A percentile compares a stretch with the other conserved stretches of the same genome.
Conservation (phyloP, 2,797 vertebrate species). For the Anomalospiza imberbis region DNA sequence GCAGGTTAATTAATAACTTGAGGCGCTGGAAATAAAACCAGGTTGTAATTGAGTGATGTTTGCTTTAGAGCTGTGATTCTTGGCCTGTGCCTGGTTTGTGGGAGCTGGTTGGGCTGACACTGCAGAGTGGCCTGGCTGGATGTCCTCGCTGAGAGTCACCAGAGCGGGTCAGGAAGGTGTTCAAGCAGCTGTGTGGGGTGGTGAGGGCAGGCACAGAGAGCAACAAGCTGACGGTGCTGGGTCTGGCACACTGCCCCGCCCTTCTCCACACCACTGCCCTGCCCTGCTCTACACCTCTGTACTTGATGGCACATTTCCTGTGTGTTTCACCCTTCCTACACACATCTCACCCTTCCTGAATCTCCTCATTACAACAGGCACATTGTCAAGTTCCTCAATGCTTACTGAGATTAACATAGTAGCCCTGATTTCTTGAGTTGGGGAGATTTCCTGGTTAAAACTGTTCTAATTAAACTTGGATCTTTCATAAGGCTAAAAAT, state of each 20-base stretch:
- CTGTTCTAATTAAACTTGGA: neutral
- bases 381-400: neutral
- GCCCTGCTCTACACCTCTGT: neutral
- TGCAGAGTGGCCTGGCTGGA: neutral
- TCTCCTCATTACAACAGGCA: neutral
- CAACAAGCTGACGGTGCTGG: neutral
- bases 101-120: neutral
- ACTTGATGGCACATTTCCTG: constrained; percentile 47
- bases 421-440: neutral
- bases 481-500: neutral
- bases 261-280: neutral
- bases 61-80: constrained; percentile 18
- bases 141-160: neutral
- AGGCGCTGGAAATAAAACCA: neutral
- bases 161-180: rapidly evolving
- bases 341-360: constrained; percentile 24
- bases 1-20: constrained; percentile 11
- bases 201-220: neutral
- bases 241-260: neutral
- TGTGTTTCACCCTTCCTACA: neutral
- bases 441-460: neutral
- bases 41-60: neutral
- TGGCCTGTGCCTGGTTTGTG: neutral
- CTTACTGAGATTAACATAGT: neutral
- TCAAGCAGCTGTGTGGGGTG: neutral